These are phyloP conservation scores for Caenorhabditis auriculariae DNA, from an alignment of 2,888 invertebrate species.

Conservation along the genomic window DNA sequence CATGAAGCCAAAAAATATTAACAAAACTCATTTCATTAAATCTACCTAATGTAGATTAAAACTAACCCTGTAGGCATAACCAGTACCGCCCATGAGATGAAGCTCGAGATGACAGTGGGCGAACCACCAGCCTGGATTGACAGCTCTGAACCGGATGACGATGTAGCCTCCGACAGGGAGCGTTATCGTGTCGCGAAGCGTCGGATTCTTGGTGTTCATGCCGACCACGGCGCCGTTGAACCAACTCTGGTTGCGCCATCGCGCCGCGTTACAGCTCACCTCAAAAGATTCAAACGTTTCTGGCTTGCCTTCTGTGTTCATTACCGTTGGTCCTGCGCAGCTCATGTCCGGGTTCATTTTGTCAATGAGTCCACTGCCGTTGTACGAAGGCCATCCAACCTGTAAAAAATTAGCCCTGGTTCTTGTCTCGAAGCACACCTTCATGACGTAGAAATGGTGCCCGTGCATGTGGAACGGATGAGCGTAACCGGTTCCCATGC, in stretches of 20 bases:
- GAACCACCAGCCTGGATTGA: conserved; percentile 63
- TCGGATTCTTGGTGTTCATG: conserved; percentile 50
- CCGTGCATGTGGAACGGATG: conserved; percentile 61
- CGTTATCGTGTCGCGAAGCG: conserved; percentile 61
- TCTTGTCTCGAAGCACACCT: conserved; percentile 14
- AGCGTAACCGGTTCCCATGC: conserved; percentile 45
- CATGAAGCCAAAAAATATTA: too few relatives aligned
- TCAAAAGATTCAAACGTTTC: conserved; percentile 6
- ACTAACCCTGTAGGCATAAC: conserved; percentile 47
- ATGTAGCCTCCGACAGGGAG: conserved; percentile 64
- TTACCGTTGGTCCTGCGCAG: conserved; percentile 30
- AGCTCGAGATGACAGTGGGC: conserved; percentile 59
- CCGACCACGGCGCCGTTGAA: conserved; percentile 40
- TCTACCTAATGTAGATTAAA: too few relatives aligned
- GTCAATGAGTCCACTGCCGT: conserved; percentile 37
- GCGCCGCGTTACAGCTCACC: conserved; percentile 27
- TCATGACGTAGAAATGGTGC: conserved; percentile 56
- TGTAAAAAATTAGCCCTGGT: conserved; percentile 6
- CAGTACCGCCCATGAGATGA: conserved; percentile 62
- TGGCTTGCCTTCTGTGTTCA: background rate
- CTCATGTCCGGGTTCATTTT: conserved; percentile 49
- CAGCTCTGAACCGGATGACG: conserved; percentile 60
- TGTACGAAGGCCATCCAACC: conserved; percentile 52
- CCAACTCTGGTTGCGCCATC: conserved; percentile 39
- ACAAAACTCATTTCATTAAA: too few relatives aligned